Evolutionary conservation across 2,888 invertebrate genomes (phyloP).

Genomic region (Ophioninae sp.): DNA sequence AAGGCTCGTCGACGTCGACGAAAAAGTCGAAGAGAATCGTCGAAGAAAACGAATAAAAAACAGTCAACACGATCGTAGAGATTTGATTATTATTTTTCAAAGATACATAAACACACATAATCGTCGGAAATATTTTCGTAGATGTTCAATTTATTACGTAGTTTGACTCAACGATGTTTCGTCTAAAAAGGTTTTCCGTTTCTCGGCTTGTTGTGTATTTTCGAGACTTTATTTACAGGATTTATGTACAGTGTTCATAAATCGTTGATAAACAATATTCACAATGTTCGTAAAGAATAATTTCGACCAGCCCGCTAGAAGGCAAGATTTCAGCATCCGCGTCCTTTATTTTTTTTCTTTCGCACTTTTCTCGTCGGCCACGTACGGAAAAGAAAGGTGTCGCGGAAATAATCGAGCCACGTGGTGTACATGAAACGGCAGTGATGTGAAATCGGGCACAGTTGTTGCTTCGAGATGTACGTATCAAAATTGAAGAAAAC

Average conservation of each 20-base stretch:
- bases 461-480: conserved; percentile 66
- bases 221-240: conserved; percentile 59
- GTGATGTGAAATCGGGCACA: conserved; percentile 61
- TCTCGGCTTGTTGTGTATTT: not conserved
- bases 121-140: conserved; percentile 62
- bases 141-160: not conserved
- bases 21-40: conserved; percentile 67
- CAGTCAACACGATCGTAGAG: conserved; percentile 15
- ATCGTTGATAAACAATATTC: conserved; percentile 18
- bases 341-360: not conserved
- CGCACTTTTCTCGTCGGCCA: not conserved
- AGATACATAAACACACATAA: conserved; percentile 62
- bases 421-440: conserved; percentile 52
- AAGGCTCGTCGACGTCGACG: conserved; percentile 28
- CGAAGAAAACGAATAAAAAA: conserved; percentile 44
- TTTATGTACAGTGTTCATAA: conserved; percentile 60
- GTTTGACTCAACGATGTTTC: conserved; percentile 10
- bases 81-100: conserved; percentile 42
- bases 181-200: conserved; percentile 1
- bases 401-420: not conserved
- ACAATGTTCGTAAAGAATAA: conserved; percentile 9
- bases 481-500: conserved; percentile 18
- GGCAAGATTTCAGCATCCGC: not conserved
- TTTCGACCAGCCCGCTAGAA: not conserved
- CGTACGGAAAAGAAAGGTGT: not conserved